These are phyloP conservation scores for Furcula furcula DNA, from an alignment of 2,888 invertebrate species.

Conservation along the genomic window DNA sequence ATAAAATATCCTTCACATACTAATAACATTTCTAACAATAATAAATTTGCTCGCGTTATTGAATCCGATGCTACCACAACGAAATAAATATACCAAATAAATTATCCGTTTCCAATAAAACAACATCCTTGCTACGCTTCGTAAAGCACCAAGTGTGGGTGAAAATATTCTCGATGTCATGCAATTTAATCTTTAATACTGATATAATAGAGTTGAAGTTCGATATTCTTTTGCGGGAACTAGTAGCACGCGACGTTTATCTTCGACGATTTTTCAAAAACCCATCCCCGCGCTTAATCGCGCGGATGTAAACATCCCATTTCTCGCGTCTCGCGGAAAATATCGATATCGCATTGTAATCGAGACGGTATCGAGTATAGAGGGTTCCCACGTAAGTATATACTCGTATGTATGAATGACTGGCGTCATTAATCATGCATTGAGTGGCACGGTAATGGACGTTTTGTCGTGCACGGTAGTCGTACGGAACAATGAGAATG, in stretches of 20 bases:
- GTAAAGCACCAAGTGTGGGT: slow-evolving; percentile 39
- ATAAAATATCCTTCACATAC: slow-evolving; percentile 4
- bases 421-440: slow-evolving; percentile 73
- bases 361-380: slow-evolving; percentile 37
- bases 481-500: slow-evolving; percentile 41
- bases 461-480: slow-evolving; percentile 57
- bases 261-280: slow-evolving; percentile 66
- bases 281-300: slow-evolving; percentile 72
- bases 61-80: slow-evolving; percentile 58
- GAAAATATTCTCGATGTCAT: background rate
- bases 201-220: slow-evolving; percentile 29
- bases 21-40: slow-evolving; percentile 19
- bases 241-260: slow-evolving; percentile 56
- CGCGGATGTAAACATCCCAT: slow-evolving; percentile 75
- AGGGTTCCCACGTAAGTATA: slow-evolving; percentile 67
- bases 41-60: slow-evolving; percentile 60
- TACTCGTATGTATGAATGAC: slow-evolving; percentile 69
- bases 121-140: slow-evolving; percentile 61
- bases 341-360: slow-evolving; percentile 64
- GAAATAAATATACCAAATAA: slow-evolving; percentile 77
- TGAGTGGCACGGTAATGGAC: slow-evolving; percentile 69
- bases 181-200: background rate
- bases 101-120: slow-evolving; percentile 79
- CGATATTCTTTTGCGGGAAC: too few species aligned
- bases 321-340: slow-evolving; percentile 70